A percentile compares a stretch with the other conserved stretches of the same genome.
phyloP scores from a whole-genome alignment of 2,888 invertebrate species.

The Sesamia inferens region DNA sequence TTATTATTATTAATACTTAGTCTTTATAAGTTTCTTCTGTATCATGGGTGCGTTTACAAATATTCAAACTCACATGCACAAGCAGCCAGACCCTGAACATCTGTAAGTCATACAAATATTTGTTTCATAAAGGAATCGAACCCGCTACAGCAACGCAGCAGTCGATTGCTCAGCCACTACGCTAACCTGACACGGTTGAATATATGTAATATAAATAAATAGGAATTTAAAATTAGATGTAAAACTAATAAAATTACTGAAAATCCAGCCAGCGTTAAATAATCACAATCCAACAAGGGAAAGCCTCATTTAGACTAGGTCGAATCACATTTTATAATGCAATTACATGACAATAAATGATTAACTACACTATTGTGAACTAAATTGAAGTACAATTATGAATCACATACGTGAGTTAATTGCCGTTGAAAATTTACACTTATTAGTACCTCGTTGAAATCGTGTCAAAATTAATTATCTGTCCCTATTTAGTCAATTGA shows the following conservation, averaged over 20 bases:
- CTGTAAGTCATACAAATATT: too few relatives aligned
- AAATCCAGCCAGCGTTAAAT: slow-evolving; percentile 12
- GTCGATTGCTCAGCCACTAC: too few relatives aligned
- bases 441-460: slow-evolving; percentile 32
- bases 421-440: slow-evolving; percentile 15
- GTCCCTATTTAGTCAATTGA: background rate
- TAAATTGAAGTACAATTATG: slow-evolving; percentile 47
- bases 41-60: too few relatives aligned
- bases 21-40: too few relatives aligned
- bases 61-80: too few relatives aligned
- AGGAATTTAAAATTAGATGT: background rate
- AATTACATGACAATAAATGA: slow-evolving; percentile 39
- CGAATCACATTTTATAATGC: slow-evolving; percentile 34
- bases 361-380: slow-evolving; percentile 27
- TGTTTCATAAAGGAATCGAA: too few relatives aligned
- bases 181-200: too few relatives aligned
- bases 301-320: slow-evolving; percentile 11
- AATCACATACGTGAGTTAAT: slow-evolving; percentile 36
- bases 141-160: too few relatives aligned
- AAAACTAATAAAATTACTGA: background rate
- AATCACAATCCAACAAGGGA: background rate
- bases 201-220: too few relatives aligned
- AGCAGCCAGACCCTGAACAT: too few relatives aligned
- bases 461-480: slow-evolving; percentile 18
- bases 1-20: too few relatives aligned